Conservation (phyloP, 2,113 vertebrate species). For the Clarias macrocephalus region DNA sequence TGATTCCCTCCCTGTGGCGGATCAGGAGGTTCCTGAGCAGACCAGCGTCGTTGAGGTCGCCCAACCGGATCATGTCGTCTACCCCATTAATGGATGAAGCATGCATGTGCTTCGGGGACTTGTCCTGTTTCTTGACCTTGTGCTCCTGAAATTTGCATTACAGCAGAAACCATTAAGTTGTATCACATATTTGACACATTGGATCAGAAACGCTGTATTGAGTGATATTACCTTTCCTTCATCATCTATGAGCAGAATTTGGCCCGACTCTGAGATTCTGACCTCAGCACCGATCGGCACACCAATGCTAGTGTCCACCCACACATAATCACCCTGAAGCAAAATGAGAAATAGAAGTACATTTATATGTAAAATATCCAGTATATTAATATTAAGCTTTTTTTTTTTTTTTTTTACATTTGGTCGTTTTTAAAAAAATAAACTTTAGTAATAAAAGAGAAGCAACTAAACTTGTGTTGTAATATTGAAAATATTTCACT, state of each 20-base stretch:
- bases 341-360: not conserved
- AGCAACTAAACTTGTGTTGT: not conserved
- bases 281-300: slow-evolving; percentile 87
- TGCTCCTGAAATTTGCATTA: slow-evolving; percentile 76
- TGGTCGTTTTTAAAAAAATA: not conserved
- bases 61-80: slow-evolving; percentile 93
- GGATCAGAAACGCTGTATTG: not conserved
- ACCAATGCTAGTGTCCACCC: slow-evolving; percentile 75
- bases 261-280: slow-evolving; percentile 77
- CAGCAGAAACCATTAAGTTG: slow-evolving; percentile 7
- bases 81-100: slow-evolving; percentile 84
- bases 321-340: slow-evolving; percentile 89
- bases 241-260: slow-evolving; percentile 85
- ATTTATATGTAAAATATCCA: not conserved
- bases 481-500: not conserved
- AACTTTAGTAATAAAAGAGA: not conserved
- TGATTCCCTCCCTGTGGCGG: slow-evolving; percentile 85
- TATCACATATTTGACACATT: not conserved
- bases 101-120: slow-evolving; percentile 81
- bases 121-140: slow-evolving; percentile 77
- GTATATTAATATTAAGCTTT: too few relatives aligned
- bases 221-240: slow-evolving; percentile 85
- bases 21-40: slow-evolving; percentile 92
- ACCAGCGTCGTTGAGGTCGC: slow-evolving; percentile 90
- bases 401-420: too few relatives aligned